These are phyloP conservation scores for Ambastaia sidthimunki DNA, from an alignment of 2,797 vertebrate species.

Conservation along the genomic window DNA sequence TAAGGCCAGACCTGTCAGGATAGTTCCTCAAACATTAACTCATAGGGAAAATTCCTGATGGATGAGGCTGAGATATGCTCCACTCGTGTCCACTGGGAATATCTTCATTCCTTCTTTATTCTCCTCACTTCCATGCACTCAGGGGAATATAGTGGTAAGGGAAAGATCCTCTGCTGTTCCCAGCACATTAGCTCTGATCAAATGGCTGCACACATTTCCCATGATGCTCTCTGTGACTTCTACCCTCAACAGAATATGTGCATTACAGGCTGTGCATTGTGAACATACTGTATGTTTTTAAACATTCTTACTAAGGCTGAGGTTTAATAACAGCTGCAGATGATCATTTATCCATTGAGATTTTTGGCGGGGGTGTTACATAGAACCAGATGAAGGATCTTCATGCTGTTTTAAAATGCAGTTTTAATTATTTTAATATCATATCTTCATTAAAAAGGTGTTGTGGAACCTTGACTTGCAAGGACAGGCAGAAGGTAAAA, in stretches of 20 bases:
- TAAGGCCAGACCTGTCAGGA: slow-evolving; percentile 49
- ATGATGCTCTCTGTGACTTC: slow-evolving; percentile 51
- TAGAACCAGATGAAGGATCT: too few relatives aligned
- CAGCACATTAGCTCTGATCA: slow-evolving; percentile 64
- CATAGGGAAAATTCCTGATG: slow-evolving; percentile 64
- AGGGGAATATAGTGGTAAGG: slow-evolving; percentile 64
- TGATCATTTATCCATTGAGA: slow-evolving; percentile 62
- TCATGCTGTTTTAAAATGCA: too few relatives aligned
- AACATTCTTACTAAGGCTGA: slow-evolving; percentile 44
- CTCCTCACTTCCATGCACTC: slow-evolving; percentile 39
- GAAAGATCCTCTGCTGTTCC: slow-evolving; percentile 63
- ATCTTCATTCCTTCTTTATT: slow-evolving; percentile 66
- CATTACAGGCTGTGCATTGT: slow-evolving; percentile 65
- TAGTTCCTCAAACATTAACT: slow-evolving; percentile 45
- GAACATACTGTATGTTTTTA: slow-evolving; percentile 50
- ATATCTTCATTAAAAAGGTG: slow-evolving; percentile 56
- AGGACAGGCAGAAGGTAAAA: slow-evolving; percentile 44
- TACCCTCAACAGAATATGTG: slow-evolving; percentile 59
- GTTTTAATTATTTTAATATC: not conserved
- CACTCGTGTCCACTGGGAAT: slow-evolving; percentile 63
- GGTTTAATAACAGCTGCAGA: slow-evolving; percentile 61
- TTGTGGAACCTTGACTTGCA: slow-evolving; percentile 58
- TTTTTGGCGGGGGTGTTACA: too few relatives aligned
- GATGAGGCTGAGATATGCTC: slow-evolving; percentile 75
- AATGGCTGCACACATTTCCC: slow-evolving; percentile 53